Conservation (phyloP, 2,888 invertebrate genomes). For the Agrotis ipsilon region DNA sequence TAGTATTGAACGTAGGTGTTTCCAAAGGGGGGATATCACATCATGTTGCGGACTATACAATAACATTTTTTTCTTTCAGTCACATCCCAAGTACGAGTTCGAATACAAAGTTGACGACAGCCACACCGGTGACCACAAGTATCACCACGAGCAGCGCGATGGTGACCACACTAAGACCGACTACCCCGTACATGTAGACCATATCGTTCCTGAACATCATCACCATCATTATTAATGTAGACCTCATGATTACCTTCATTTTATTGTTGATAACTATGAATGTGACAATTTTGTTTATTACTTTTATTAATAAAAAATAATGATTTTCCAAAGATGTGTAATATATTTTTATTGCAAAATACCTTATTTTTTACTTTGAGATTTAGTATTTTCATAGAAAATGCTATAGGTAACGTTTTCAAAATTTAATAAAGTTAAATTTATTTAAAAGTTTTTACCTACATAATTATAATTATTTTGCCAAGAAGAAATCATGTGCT, state of each 20-base stretch:
- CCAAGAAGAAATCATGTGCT: no score
- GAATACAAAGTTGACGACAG: slow-evolving; percentile 84
- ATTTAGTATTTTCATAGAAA: no score
- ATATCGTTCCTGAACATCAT: slow-evolving; percentile 62
- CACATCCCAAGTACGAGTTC: slow-evolving; percentile 78
- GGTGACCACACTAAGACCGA: slow-evolving; percentile 91
- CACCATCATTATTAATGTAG: slow-evolving; percentile 46
- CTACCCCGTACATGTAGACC: slow-evolving; percentile 87
- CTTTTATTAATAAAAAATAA: background rate
- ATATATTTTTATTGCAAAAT: no score
- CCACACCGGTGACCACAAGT: slow-evolving; percentile 90
- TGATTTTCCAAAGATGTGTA: background rate
- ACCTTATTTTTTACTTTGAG: no score
- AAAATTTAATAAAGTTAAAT: no score
- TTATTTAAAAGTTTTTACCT: no score
- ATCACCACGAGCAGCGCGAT: slow-evolving; percentile 86
- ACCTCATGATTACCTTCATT: background rate
- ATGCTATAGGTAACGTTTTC: no score
- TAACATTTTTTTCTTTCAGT: slow-evolving; percentile 40
- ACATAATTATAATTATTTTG: no score
- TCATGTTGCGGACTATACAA: no score
- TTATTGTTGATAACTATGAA: background rate
- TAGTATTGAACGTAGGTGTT: no score
- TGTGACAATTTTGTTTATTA: no score
- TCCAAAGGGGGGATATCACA: no score